These are phyloP conservation scores for Melanogrammus aeglefinus DNA, from an alignment of 2,797 vertebrate genomes.

Conservation along the genomic window DNA sequence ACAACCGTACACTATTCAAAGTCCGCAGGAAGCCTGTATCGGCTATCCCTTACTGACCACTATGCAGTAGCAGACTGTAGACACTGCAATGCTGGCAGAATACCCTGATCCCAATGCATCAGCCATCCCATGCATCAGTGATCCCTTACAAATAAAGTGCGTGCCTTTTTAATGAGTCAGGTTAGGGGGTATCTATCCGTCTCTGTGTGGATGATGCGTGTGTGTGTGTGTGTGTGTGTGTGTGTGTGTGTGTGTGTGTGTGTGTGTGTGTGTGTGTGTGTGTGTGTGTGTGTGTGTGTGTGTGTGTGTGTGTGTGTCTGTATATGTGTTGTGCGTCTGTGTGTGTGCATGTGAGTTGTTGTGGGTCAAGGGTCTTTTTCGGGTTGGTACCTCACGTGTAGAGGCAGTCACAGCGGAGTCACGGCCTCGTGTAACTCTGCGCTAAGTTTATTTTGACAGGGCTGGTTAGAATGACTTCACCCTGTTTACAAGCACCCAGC, in stretches of 20 bases:
- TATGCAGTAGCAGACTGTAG: neutral
- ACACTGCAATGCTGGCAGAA: constrained; percentile 41
- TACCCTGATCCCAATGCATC: constrained; percentile 58
- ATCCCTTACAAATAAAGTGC: constrained; percentile 35
- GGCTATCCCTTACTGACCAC: neutral
- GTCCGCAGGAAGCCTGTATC: neutral
- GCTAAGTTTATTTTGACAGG: neutral
- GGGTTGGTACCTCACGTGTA: neutral
- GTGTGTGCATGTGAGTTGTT: neutral
- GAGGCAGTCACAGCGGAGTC: neutral
- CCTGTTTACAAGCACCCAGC: constrained; percentile 17
- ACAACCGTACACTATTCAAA: neutral
- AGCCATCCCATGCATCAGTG: constrained; percentile 19
- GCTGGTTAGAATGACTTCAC: constrained; percentile 9
- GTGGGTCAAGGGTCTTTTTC: neutral
- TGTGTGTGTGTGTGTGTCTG: constrained; percentile 8
- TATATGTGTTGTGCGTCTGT: neutral
- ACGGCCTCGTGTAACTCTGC: neutral
- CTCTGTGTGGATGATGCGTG: neutral
- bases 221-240: constrained; percentile 15
- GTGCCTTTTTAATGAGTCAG: constrained; percentile 25
- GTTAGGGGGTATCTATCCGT: neutral
- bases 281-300: constrained; percentile 14
- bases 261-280: neutral
- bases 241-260: constrained; percentile 3